A percentile compares a stretch with the other conserved stretches of the same genome.
phyloP scores from a whole-genome alignment of 2,888 invertebrate genomes.

The Xestia ashworthii region DNA sequence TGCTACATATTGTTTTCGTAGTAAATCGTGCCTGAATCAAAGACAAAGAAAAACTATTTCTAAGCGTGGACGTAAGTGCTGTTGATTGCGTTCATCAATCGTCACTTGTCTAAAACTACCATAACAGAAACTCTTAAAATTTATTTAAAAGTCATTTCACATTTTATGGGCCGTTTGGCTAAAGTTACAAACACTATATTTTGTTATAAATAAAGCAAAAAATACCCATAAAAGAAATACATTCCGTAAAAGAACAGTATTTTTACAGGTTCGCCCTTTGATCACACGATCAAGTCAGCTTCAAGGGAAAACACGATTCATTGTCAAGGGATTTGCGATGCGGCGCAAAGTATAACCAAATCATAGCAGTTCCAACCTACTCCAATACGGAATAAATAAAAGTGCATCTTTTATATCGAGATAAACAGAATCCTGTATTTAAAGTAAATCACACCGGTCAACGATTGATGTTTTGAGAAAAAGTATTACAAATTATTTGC shows the following conservation, averaged over 20 bases:
- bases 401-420: slow-evolving; percentile 49
- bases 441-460: not conserved
- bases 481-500: slow-evolving; percentile 12
- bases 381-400: slow-evolving; percentile 45
- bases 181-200: slow-evolving; percentile 5
- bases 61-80: slow-evolving; percentile 3
- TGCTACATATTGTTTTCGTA: slow-evolving; percentile 9
- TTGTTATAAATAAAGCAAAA: slow-evolving; percentile 12
- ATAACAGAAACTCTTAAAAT: not conserved
- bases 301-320: slow-evolving; percentile 59
- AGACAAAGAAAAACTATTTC: not conserved
- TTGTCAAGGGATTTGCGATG: slow-evolving; percentile 67
- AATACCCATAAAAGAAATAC: slow-evolving; percentile 18
- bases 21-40: slow-evolving; percentile 17
- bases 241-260: slow-evolving; percentile 31
- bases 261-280: slow-evolving; percentile 59
- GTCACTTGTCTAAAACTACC: not conserved
- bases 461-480: not conserved
- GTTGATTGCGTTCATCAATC: not conserved
- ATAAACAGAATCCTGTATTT: slow-evolving; percentile 16
- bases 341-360: slow-evolving; percentile 62
- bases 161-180: not conserved
- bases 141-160: not conserved
- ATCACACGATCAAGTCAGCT: slow-evolving; percentile 56
- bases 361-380: slow-evolving; percentile 58